Base-by-base conservation (phyloP, 2,113 vertebrate genomes). In the Ibidorhyncha struthersii region DNA sequence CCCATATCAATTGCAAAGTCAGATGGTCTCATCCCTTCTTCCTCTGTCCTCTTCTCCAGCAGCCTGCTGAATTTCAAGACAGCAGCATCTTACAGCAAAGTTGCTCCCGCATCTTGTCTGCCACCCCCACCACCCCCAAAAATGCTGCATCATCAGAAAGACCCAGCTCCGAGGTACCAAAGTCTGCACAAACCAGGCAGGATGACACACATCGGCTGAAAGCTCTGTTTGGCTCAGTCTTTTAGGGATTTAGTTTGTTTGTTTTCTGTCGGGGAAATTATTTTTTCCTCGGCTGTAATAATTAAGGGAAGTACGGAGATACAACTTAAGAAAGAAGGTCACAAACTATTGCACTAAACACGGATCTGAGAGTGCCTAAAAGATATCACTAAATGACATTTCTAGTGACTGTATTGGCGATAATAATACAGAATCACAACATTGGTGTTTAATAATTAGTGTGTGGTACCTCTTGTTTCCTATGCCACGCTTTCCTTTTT, bases 131-230 rank as follows among this genome's bases (percentile, higher is more conserved):
- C 45, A 19, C 32, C 1, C 17, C 26, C 79, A 40, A 34, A n/a
- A 88, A 49, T 5, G 19, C 53, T 86, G 34, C 50, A 22, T 55
- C 29, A 1, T 53, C 55, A 66, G 53, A 41, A 61, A 15, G 62
- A 53, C 53, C 14, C 41, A 32, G 20, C 62, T 76, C 18, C n/a
- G 4, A 67, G 32, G 36, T 61, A 22, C 52, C 34, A 12, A 18
- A 76, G 32, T 17, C 12, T 5, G 4, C 36, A 22, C 23, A n/a
- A 21, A 65, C 32, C 6, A 18, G 40, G 38, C 36, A 55, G 72
- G 47, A 14, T 67, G 52, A 43, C 5, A 8, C 2, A 1, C 0
- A 0, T 18, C 45, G 20, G n/a, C 45, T 50, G 59, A 53, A 77
- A 74, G 22, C 23, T 73, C 25, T 23, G 30, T 29, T 73, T 36